Conservation (phyloP, 1,140 invertebrate species). For the Eumeta japonica region DNA sequence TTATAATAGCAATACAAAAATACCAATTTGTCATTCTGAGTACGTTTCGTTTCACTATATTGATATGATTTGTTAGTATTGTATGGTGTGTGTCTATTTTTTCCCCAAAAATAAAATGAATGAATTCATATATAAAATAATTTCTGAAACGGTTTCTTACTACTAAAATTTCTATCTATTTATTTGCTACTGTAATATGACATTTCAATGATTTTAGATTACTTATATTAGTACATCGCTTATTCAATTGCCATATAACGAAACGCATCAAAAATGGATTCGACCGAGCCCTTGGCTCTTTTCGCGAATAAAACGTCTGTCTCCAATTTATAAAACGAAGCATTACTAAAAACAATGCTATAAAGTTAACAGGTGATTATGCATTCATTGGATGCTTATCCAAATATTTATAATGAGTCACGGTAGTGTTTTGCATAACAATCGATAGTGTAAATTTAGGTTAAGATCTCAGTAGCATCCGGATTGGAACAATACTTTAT, state of each 20-base stretch:
- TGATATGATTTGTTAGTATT: too few species aligned
- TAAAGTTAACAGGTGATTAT: constrained; percentile 39
- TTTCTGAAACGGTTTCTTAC: neutral
- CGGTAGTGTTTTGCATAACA: constrained; percentile 55
- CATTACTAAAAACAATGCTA: constrained; percentile 24
- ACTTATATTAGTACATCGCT: too few species aligned
- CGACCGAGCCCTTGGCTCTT: constrained; percentile 7
- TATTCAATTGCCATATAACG: constrained; percentile 1
- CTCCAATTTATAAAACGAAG: constrained; percentile 14
- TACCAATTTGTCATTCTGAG: too few species aligned
- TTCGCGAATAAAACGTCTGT: constrained; percentile 45
- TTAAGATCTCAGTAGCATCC: constrained; percentile 49
- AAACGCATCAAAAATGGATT: constrained; percentile 8
- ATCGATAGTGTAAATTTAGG: constrained; percentile 54
- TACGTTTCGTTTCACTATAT: too few species aligned
- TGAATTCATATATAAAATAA: neutral
- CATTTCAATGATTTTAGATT: too few species aligned
- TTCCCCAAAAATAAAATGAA: neutral
- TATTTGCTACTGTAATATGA: too few species aligned
- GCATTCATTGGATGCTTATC: neutral
- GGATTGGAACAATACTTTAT: constrained; percentile 32
- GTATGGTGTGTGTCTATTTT: neutral
- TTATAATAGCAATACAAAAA: too few species aligned
- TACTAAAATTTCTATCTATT: neutral
- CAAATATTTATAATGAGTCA: constrained; percentile 27